phyloP scores from a whole-genome alignment of 2,113 vertebrate genomes.

The Muscicapa adusta region DNA sequence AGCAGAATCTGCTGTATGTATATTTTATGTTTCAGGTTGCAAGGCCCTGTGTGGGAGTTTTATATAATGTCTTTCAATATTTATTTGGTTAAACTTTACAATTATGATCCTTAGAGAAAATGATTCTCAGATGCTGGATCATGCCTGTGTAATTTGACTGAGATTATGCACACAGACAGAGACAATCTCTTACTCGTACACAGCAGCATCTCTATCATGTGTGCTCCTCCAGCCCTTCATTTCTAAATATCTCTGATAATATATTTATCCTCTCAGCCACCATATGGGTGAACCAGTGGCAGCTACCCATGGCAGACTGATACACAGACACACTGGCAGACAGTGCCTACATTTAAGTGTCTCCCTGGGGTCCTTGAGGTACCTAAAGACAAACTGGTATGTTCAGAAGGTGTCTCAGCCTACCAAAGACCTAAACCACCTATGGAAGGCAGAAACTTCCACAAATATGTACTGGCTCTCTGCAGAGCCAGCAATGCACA shows the following conservation, averaged over 20 bases:
- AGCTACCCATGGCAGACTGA: background rate
- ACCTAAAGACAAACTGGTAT: background rate
- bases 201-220: background rate
- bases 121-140: constrained; percentile 55
- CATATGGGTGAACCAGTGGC: background rate
- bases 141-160: constrained; percentile 30
- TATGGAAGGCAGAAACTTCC: background rate
- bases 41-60: constrained; percentile 51
- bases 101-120: constrained; percentile 59
- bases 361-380: background rate
- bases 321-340: background rate
- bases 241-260: background rate
- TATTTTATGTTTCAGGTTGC: constrained; percentile 65
- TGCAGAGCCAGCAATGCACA: background rate
- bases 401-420: background rate
- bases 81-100: constrained; percentile 65
- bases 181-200: background rate
- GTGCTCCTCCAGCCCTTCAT: background rate
- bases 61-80: constrained; percentile 60
- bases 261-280: background rate
- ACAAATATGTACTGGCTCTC: background rate
- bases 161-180: constrained; percentile 12
- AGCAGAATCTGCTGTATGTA: constrained; percentile 50
- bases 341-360: background rate
- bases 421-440: background rate